phyloP scores from a whole-genome alignment of 1,140 invertebrate genomes.

The Camponotus pennsylvanicus region DNA sequence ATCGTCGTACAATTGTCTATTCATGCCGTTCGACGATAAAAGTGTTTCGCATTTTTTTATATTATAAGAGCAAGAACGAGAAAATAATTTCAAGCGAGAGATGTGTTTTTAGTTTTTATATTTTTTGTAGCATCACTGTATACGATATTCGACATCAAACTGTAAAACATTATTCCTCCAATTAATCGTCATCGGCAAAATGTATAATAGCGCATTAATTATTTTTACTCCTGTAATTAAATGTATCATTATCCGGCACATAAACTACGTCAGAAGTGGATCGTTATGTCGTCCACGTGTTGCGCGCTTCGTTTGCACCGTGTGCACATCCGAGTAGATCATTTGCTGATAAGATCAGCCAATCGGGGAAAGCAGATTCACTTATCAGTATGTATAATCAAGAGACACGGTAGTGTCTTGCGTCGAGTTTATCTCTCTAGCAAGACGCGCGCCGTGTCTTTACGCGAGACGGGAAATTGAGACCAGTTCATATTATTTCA shows the following conservation, averaged over 20 bases:
- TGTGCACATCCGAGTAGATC: constrained; percentile 3
- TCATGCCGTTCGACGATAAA: no score
- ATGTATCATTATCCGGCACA: constrained; percentile 25
- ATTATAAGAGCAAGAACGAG: not conserved
- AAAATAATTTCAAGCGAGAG: not conserved
- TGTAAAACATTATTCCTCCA: not conserved
- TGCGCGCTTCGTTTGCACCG: not conserved
- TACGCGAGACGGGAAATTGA: no score
- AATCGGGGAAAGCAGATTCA: constrained; percentile 6
- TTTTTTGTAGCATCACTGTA: not conserved
- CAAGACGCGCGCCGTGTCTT: no score
- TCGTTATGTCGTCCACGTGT: constrained; percentile 35
- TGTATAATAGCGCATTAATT: constrained; percentile 35
- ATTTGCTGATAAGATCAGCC: constrained; percentile 30
- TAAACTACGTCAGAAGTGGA: not conserved
- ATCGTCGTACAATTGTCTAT: not conserved
- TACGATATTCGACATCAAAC: not conserved
- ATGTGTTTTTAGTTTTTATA: not conserved
- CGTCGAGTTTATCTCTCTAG: no score
- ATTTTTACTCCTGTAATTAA: constrained; percentile 36
- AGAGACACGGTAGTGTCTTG: no score
- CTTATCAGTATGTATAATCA: constrained; percentile 29
- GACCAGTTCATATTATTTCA: no score
- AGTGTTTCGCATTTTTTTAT: not conserved
- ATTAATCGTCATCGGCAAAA: not conserved